Percentiles rank a stretch among this genome's conserved stretches.
phyloP scores from a whole-genome alignment of 2,113 vertebrate genomes.

The Sigmodon hispidus region DNA sequence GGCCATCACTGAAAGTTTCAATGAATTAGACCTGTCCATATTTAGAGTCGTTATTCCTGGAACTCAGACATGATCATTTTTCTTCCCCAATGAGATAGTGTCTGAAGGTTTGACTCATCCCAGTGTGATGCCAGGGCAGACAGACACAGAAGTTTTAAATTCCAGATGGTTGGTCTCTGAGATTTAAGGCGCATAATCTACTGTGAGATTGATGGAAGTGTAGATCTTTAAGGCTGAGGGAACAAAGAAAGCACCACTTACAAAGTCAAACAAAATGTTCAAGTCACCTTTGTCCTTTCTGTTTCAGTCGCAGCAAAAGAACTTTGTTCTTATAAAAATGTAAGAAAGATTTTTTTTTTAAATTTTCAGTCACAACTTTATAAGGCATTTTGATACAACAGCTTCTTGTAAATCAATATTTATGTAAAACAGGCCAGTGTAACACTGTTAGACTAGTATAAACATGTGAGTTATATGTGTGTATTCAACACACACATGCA shows the following conservation, averaged over 20 bases:
- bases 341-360: constrained; percentile 48
- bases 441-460: background rate
- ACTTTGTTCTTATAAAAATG: constrained; percentile 46
- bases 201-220: constrained; percentile 52
- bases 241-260: constrained; percentile 48
- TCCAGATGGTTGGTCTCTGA: constrained; percentile 52
- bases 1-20: constrained; percentile 61
- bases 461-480: background rate
- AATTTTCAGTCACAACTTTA: constrained; percentile 37
- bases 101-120: constrained; percentile 72
- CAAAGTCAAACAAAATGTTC: constrained; percentile 47
- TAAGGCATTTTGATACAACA: background rate
- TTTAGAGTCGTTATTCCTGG: constrained; percentile 68
- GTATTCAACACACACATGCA: background rate
- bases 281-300: constrained; percentile 48
- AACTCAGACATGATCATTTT: constrained; percentile 74
- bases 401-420: background rate
- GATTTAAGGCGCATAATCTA: constrained; percentile 51
- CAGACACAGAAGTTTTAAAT: constrained; percentile 57
- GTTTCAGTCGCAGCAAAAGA: constrained; percentile 58
- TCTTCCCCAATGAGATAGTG: constrained; percentile 76
- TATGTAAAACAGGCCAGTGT: background rate
- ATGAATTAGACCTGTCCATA: constrained; percentile 69
- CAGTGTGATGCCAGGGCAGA: constrained; percentile 51
- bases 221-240: constrained; percentile 47